Base-by-base conservation (phyloP, 2,888 invertebrate genomes). In the Metellina segmentata region DNA sequence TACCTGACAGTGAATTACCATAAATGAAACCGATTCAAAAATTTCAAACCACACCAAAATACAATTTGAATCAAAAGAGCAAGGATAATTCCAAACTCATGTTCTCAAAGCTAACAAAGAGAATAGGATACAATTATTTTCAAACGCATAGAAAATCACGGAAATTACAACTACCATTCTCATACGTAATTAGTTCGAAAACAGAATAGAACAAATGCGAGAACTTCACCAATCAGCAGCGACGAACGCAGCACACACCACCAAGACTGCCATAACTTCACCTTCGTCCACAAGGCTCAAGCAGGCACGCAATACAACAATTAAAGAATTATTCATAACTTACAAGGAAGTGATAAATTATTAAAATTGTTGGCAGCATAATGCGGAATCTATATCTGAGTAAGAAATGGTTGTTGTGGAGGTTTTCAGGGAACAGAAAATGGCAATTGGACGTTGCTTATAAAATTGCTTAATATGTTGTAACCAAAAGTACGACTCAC, bases 291-390 rank as follows among this genome's bases (percentile, higher is more conserved):
- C 51, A 34, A 34, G n/a, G 51, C n/a, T 7, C n/a, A n/a, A n/a
- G 13, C 20, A 34, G 19, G 34, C 89, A 89, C 89, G 89, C 82
- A 7, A 89, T 16, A 19, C 51, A 82, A 52, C 74, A 70, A 82
- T 89, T 82, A 89, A 51, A 75, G 81, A 89, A 89, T 77, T 82
- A 89, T 82, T 88, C 89, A 89, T 82, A 82, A 89, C 77, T 77
- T 82, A 52, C 51, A 48, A 69, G 51, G 52, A 71, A n/a, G 77
- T 20, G 82, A 19, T 77, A 77, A 82, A 82, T 89, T 75, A 89
- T 75, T 53, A 61, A 75, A 34, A 34, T 34, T 34, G 34, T 34
- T 34, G 34, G 34, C 34, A 34, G 34, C 34, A 34, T 34, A 34
- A 34, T 34, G 34, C 34, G 34, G 34, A 4, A 34, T 34, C 34